A percentile compares a stretch with the other conserved stretches of the same genome.
These are phyloP conservation scores for Cheirogaleus major DNA, from an alignment of 2,797 vertebrate species.

Conservation along the genomic window DNA sequence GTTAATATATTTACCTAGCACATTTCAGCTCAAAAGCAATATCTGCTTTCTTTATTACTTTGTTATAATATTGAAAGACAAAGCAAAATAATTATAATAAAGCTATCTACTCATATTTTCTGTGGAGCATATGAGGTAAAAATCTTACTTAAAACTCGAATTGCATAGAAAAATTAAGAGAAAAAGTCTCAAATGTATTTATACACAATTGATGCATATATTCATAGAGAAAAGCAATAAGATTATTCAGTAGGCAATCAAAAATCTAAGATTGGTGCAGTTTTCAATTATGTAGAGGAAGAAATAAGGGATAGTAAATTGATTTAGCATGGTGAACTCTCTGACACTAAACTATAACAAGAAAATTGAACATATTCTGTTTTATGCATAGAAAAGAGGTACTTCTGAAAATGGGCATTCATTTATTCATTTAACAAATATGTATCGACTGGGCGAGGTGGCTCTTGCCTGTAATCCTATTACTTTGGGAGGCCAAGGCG, in stretches of 20 bases:
- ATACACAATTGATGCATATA: not conserved
- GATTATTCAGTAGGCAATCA: not conserved
- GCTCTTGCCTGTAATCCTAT: no score
- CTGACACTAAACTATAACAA: not conserved
- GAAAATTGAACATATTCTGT: not conserved
- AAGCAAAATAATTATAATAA: not conserved
- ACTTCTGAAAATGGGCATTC: not conserved
- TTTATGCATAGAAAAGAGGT: not conserved
- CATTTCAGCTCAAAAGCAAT: conserved; percentile 20
- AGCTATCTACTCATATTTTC: not conserved
- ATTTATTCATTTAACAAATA: not conserved
- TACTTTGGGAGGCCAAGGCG: no score
- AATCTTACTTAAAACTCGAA: not conserved
- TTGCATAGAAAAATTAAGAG: not conserved
- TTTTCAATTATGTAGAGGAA: not conserved
- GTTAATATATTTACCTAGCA: conserved; percentile 57
- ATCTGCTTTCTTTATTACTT: conserved; percentile 49
- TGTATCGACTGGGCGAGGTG: no score
- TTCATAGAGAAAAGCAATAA: not conserved
- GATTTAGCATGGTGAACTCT: not conserved
- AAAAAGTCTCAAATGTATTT: not conserved
- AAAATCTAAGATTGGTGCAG: not conserved
- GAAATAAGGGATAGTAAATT: not conserved
- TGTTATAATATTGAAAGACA: conserved; percentile 8
- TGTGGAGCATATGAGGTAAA: not conserved